phyloP scores from a whole-genome alignment of 1,140 invertebrate species.

The Diuraphis noxia region DNA sequence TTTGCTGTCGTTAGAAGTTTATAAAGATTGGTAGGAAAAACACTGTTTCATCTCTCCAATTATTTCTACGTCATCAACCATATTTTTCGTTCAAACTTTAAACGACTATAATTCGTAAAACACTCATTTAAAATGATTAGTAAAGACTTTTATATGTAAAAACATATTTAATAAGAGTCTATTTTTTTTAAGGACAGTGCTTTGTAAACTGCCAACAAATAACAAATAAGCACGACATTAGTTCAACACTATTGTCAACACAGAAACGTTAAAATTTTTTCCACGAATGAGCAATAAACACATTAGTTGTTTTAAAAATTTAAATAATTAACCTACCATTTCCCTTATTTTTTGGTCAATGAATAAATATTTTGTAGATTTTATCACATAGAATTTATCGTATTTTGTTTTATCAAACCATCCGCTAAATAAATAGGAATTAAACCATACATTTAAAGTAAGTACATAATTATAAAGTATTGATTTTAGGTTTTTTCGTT shows the following conservation, averaged over 20 bases:
- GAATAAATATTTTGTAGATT: neutral
- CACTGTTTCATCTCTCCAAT: neutral
- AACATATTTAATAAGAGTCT: neutral
- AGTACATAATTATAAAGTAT: neutral
- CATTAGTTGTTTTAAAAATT: neutral
- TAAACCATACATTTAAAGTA: too few species aligned
- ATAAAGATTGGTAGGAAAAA: neutral
- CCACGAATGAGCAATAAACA: neutral
- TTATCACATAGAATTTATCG: neutral
- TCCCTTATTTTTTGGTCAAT: neutral
- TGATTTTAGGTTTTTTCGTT: neutral
- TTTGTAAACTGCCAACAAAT: neutral
- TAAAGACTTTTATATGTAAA: neutral
- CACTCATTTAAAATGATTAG: neutral
- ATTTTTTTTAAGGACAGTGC: neutral
- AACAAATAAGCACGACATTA: neutral
- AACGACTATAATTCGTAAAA: neutral
- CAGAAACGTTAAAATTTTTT: neutral
- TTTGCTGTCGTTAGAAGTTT: slow-evolving; percentile 36
- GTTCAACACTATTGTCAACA: neutral
- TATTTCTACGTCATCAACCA: slow-evolving; percentile 19
- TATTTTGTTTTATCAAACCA: too few species aligned
- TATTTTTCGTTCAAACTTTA: neutral
- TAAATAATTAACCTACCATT: neutral
- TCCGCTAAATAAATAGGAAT: too few species aligned